Base-by-base conservation (phyloP, 2,888 invertebrate species). In the Acheta domesticus region DNA sequence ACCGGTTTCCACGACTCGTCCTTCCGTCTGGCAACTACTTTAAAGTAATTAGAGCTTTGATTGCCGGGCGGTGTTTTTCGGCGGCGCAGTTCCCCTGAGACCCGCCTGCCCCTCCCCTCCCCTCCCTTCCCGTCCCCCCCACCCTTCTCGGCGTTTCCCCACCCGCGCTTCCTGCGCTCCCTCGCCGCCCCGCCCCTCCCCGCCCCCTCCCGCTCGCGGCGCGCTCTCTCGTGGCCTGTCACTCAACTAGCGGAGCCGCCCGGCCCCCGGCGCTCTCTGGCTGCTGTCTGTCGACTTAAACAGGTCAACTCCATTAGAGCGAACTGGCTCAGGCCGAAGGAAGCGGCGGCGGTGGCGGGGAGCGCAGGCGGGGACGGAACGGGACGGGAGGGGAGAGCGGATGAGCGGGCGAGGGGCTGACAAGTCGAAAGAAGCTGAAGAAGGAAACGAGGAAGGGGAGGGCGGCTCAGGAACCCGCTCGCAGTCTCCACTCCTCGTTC, bases 41-140 rank as follows among this genome's bases (percentile, higher is more conserved):
- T 86, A 85, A 86, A 86, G 85, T 86, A 86, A 86, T 86, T 86
- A 86, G 85, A 83, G 84, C 83, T 84, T 85, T 86, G 86, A 86
- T 86, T 86, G 86, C 85, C 84, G 85, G 85, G 84, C 84, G 84
- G 84, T 84, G 82, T 81, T 82, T 82, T 82, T 81, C 80, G 81
- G 80, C 78, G 80, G 74, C 77, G 79, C 74, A 49, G 74, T 76
- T 77, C 80, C 80, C 77, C 73, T 79, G 80, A 80, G 78, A 74
- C 20, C 48, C 23, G 11, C 73, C 36, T 11, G 23, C 3, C 23
- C 23, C 23, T 23, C 23, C n/a, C 73, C 48, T 12, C 76, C 79
- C 50, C 76, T 21, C 23, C 50, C 50, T 21, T 49, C 49, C n/a
- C n/a, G n/a, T n/a, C n/a, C n/a, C n/a, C n/a, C 48, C 19, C n/a